A percentile compares a stretch with the other conserved stretches of the same genome.
These are phyloP conservation scores for Pteronura brasiliensis DNA, from an alignment of 2,113 vertebrate genomes.

Conservation along the genomic window DNA sequence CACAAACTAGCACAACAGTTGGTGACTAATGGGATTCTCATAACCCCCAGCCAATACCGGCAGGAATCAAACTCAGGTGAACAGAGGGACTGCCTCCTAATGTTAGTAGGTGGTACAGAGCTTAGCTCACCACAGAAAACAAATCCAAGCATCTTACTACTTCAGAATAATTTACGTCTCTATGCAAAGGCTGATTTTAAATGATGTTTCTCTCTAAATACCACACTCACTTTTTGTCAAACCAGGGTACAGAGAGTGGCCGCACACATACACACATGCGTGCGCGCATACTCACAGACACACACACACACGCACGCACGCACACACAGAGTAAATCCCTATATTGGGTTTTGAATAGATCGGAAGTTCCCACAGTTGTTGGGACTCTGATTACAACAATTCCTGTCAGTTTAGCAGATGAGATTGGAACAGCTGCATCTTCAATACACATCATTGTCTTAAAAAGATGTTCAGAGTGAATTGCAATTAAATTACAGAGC, in stretches of 20 bases:
- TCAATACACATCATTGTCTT: slow-evolving; percentile 61
- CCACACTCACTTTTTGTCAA: not conserved
- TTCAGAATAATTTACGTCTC: not conserved
- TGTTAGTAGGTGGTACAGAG: not conserved
- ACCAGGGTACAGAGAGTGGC: not conserved
- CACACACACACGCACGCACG: too few species aligned
- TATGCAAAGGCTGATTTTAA: slow-evolving; percentile 16
- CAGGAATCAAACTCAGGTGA: not conserved
- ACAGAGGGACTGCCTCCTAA: not conserved
- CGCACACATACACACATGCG: too few species aligned
- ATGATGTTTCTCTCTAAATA: not conserved
- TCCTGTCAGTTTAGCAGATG: slow-evolving; percentile 56
- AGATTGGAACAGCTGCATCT: slow-evolving; percentile 62
- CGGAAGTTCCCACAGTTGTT: not conserved
- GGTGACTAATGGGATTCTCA: not conserved
- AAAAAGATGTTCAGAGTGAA: slow-evolving; percentile 62
- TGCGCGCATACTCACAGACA: fast-evolving
- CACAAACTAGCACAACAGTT: not conserved
- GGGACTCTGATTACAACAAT: slow-evolving; percentile 18
- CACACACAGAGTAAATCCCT: not conserved
- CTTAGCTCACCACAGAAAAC: not conserved
- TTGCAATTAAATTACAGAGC: slow-evolving; percentile 75
- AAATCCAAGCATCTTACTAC: not conserved
- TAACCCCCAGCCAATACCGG: not conserved
- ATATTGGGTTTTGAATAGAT: slow-evolving; percentile 23